Percentiles rank a stretch among this genome's conserved stretches.
Evolutionary conservation across 2,797 vertebrate genomes (phyloP).

Genomic region (Peromyscus melanophrys): DNA sequence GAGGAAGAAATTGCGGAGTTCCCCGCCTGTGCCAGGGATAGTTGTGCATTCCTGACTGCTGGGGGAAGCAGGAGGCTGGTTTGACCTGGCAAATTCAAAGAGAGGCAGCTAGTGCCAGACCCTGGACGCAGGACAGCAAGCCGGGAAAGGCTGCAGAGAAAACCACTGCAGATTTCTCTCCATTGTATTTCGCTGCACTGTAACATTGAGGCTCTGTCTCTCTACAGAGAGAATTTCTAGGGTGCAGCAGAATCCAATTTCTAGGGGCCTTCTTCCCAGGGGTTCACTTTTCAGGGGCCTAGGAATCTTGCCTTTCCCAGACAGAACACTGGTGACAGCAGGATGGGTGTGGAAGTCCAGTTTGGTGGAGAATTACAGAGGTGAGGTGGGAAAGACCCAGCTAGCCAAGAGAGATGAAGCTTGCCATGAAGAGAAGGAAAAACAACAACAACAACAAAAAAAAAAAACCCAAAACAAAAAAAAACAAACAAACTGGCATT

Average conservation of each 20-base stretch:
- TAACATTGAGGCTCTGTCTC: not conserved
- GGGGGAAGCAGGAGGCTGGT: not conserved
- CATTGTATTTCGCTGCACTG: not conserved
- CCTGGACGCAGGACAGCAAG: not conserved
- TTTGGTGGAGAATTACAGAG: not conserved
- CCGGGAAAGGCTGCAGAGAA: not conserved
- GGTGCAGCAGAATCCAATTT: not conserved
- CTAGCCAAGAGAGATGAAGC: not conserved
- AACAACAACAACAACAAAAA: not conserved
- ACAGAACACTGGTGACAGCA: not conserved
- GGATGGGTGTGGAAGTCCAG: not conserved
- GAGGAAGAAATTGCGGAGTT: conserved; percentile 60
- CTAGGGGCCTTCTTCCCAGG: not conserved
- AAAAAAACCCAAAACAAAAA: too few species aligned
- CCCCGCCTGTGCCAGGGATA: conserved; percentile 31
- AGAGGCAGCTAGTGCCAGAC: not conserved
- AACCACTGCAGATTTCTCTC: not conserved
- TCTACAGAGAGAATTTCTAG: not conserved
- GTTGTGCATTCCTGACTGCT: not conserved
- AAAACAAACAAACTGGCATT: not conserved
- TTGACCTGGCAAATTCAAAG: not conserved
- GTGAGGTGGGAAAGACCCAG: not conserved
- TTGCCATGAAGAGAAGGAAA: not conserved
- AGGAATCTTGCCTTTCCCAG: not conserved
- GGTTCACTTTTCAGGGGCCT: not conserved